Base-by-base conservation (phyloP, 2,888 invertebrate genomes). In the Epistrophella euchroma region DNA sequence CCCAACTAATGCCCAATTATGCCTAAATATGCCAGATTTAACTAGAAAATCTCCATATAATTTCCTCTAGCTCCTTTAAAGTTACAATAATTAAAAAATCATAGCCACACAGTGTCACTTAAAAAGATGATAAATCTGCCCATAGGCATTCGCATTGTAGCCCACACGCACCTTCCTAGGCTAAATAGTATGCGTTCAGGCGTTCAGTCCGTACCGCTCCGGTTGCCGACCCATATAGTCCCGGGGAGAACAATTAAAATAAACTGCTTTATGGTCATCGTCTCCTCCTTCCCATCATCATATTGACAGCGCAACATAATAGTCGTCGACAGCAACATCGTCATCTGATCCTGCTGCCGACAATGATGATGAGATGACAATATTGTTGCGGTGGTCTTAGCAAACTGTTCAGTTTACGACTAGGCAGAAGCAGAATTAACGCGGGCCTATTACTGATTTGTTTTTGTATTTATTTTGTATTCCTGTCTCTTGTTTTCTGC, bases 291-390 rank as follows among this genome's bases (percentile, higher is more conserved):
- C 60, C 70, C 45, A 40, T 45, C 45, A 84, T 55, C 45, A 64
- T 17, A 66, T 47, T 79, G 82, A 78, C 68, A 70, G 79, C 64
- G 70, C 70, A 80, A 71, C 80, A 71, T 75, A 75, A 79, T 58
- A 72, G 80, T 64, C 75, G 35, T 72, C 80, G 62, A 76, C 62
- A 76, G 76, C 85, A 85, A 85, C 85, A 81, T 80, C 70, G 60
- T 76, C 84, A 58, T 80, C 58, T 83, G 73, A 75, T 56, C 64
- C 47, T 77, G 60, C n/a, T 74, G 66, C 73, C 78, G 84, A 60
- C 70, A 47, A 70, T 85, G 81, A 85, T 75, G 75, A 85, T 60
- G 81, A 75, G 80, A 68, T 85, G 84, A 85, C 75, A 66, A 80
- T 76, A n/a, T 81, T 81, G 76, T 85, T 83, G 76, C 56, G 73